Evolutionary conservation across 53 echinoderm and acorn worm species (phyloP), one percentile per base, ranked within the genome.

Genomic region (Crossaster papposus): DNA sequence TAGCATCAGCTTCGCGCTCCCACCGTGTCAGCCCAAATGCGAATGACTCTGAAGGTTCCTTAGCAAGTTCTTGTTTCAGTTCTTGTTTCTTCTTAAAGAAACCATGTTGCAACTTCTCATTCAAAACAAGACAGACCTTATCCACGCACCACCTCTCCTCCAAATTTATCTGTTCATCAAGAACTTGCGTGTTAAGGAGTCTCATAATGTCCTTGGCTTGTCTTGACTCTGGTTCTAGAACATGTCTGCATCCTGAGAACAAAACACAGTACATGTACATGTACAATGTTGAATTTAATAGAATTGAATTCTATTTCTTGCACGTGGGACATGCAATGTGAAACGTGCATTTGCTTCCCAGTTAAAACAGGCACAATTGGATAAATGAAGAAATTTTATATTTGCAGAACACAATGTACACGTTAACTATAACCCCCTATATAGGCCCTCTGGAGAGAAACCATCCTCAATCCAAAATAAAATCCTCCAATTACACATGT

Each of bases 1-100:
- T 77, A 2, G 55, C 54, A 14, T 88, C 65, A 5, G 80, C 92
- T 3, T 89, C 72, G 4, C 51, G 23, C 78, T 78, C 78, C 22
- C 22, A 14, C 28, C 6, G 50, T 17, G 78, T 78, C 24, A 78
- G 4, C 78, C 78, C 78, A 78, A 78, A 78, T 4, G 78, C 78
- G 3, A 20, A 78, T 1, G 78, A 50, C 78, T 78, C 78, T 26
- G 20, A 3, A 20, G 36, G 78, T 24, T 78, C 78, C 78, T 78
- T 78, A 23, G 44, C n/a, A 1, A 78, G 78, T 50, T 78, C 78
- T 50, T 51, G 44, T 24, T 35, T 78, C 5, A 78, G 78, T 50
- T 50, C 78, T 36, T 78, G 14, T 3, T 51, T 78, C 78, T 78
- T 78, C 7, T 11, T 44, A 17, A 23, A 8, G 24, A 50, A 78